Percentiles rank a stretch among this genome's conserved stretches.
Evolutionary conservation across 2,888 invertebrate species (phyloP).

Genomic region (Halocaridina rubra): DNA sequence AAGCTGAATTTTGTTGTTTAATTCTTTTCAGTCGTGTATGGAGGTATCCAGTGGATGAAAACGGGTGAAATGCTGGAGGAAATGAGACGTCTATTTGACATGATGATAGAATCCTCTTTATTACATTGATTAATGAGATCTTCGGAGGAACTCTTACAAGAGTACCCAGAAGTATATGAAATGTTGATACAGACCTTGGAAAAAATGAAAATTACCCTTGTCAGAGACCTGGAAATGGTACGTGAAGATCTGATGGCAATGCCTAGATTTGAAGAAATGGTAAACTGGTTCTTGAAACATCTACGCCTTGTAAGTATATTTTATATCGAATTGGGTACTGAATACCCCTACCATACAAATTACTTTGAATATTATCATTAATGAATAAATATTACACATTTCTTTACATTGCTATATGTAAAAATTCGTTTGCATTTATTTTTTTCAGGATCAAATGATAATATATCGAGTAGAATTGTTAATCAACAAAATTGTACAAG

Average conservation of each 20-base stretch:
- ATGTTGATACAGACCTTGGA: neutral
- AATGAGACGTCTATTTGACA: neutral
- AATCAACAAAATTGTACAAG: neutral
- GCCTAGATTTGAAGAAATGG: neutral
- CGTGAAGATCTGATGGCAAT: neutral
- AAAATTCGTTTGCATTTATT: neutral
- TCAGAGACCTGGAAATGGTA: neutral
- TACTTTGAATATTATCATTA: neutral
- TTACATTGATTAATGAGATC: neutral
- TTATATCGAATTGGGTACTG: neutral
- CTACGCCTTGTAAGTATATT: conserved; percentile 12
- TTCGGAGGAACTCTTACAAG: neutral
- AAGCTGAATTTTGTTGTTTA: too few relatives aligned
- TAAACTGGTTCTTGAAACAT: neutral
- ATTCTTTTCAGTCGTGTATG: neutral
- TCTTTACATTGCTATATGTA: too few relatives aligned
- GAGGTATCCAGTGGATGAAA: neutral
- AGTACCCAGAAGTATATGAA: conserved; percentile 20
- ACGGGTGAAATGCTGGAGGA: conserved; percentile 17
- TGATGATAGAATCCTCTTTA: neutral
- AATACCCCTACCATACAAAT: neutral
- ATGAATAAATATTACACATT: neutral
- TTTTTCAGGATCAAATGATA: neutral
- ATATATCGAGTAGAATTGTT: neutral
- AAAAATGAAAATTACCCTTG: neutral